Percentiles rank a stretch among this genome's conserved stretches.
Conservation (phyloP, 2,797 vertebrate species). For the Todus mexicanus region DNA sequence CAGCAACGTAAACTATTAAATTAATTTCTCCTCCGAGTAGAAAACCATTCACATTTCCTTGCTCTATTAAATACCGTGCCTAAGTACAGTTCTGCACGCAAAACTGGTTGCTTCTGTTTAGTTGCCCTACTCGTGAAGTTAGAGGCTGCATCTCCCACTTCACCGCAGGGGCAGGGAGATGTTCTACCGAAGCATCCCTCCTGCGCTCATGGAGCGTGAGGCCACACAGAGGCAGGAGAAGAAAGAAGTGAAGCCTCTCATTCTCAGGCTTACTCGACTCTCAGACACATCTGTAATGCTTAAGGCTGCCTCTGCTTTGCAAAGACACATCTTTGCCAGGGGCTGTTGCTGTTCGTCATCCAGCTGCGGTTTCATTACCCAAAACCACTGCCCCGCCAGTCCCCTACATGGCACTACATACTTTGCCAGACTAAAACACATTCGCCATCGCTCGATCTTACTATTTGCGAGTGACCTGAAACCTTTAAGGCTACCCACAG, state of each 20-base stretch:
- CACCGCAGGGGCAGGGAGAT: not conserved
- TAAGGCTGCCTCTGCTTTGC: slow-evolving; percentile 8
- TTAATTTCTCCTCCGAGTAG: not conserved
- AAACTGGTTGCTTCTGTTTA: not conserved
- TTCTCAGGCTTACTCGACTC: not conserved
- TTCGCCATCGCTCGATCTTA: not conserved
- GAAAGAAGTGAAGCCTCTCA: not conserved
- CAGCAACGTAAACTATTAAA: not conserved
- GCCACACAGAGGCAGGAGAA: not conserved
- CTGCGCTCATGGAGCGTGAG: not conserved
- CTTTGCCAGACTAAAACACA: not conserved
- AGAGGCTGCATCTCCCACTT: not conserved
- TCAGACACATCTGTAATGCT: not conserved
- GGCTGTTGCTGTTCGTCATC: not conserved
- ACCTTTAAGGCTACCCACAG: not conserved
- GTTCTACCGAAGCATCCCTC: not conserved
- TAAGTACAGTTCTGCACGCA: not conserved
- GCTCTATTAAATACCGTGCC: not conserved
- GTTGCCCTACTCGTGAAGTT: not conserved
- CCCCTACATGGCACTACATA: not conserved
- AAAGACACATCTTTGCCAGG: slow-evolving; percentile 13
- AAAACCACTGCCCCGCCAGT: not conserved
- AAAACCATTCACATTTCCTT: not conserved
- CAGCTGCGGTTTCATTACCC: slow-evolving; percentile 37
- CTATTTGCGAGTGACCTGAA: not conserved